Evolutionary conservation across 1,140 invertebrate species (phyloP).

Genomic region (Cydia amplana): DNA sequence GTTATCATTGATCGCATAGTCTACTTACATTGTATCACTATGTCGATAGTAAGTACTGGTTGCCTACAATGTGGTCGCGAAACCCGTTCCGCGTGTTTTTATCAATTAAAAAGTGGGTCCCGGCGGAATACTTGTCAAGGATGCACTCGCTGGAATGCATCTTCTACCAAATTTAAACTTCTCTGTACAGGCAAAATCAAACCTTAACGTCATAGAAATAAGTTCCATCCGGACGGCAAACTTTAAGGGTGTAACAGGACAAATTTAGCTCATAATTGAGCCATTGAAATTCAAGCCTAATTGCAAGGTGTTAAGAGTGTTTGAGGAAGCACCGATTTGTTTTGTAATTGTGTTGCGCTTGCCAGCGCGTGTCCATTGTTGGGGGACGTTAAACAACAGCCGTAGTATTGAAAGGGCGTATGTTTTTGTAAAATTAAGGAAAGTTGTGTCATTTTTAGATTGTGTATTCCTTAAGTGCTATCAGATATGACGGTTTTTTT

Average conservation of each 20-base stretch:
- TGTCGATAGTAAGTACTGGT: conserved; percentile 15
- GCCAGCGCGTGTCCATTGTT: conserved; percentile 28
- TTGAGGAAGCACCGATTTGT: neutral
- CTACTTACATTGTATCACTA: conserved; percentile 13
- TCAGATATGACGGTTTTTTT: conserved; percentile 21
- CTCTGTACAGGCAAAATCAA: neutral
- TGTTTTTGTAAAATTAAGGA: neutral
- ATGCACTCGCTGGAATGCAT: conserved; percentile 31
- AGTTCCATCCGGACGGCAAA: conserved; percentile 14
- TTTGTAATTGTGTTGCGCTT: conserved; percentile 22
- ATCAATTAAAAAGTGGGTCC: conserved; percentile 32
- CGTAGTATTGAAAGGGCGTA: neutral
- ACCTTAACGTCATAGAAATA: neutral
- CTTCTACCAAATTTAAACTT: neutral
- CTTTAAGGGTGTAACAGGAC: neutral
- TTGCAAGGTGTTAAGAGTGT: conserved; percentile 24
- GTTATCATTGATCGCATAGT: neutral
- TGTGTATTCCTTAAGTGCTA: neutral
- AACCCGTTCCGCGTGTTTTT: conserved; percentile 22
- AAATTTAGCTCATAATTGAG: conserved; percentile 3
- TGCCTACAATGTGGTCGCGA: neutral
- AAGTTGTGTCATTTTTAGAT: neutral
- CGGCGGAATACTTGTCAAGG: conserved; percentile 29
- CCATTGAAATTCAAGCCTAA: conserved; percentile 3
- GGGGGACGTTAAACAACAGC: conserved; percentile 6